Evolutionary conservation across 1,140 invertebrate species (phyloP).

Genomic region (Drosophila fuyamai): DNA sequence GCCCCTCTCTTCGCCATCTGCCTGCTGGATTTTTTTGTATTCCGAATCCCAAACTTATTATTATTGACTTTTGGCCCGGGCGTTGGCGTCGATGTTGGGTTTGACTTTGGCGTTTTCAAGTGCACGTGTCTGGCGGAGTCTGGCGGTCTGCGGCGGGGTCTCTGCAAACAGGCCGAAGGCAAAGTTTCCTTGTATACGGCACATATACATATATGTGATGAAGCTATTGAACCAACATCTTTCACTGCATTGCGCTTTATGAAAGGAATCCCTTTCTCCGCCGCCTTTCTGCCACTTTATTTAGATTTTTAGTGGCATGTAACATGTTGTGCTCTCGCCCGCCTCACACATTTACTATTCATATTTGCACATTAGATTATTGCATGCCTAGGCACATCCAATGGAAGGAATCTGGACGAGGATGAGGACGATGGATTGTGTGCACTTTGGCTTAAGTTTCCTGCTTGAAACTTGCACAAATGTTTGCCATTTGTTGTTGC

Average conservation of each 20-base stretch:
- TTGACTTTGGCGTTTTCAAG: conserved; percentile 71
- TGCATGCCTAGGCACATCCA: conserved; percentile 74
- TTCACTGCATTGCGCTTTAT: conserved; percentile 52
- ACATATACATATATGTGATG: conserved; percentile 28
- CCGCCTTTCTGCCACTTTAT: conserved; percentile 49
- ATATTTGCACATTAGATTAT: conserved; percentile 83
- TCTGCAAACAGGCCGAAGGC: conserved; percentile 20
- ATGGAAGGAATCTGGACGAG: conserved; percentile 5
- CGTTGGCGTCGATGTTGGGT: conserved; percentile 30
- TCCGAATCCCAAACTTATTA: conserved; percentile 63
- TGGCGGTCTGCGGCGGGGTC: conserved; percentile 42
- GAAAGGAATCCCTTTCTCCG: conserved; percentile 35
- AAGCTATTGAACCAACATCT: conserved; percentile 73
- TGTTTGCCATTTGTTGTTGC: conserved; percentile 49
- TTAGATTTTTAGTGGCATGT: conserved; percentile 71
- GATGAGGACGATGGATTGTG: conserved; percentile 15
- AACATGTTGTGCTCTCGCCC: conserved; percentile 52
- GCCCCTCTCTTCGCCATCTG: neutral
- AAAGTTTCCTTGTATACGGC: conserved; percentile 33
- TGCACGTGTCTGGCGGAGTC: conserved; percentile 75
- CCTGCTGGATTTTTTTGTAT: conserved; percentile 31
- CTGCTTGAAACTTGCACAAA: conserved; percentile 64
- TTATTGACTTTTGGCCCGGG: conserved; percentile 75
- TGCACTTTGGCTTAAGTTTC: conserved; percentile 60
- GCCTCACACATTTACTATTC: conserved; percentile 60